Evolutionary conservation across 2,888 invertebrate species (phyloP).

Genomic region (Tenthredo scrophulariae): DNA sequence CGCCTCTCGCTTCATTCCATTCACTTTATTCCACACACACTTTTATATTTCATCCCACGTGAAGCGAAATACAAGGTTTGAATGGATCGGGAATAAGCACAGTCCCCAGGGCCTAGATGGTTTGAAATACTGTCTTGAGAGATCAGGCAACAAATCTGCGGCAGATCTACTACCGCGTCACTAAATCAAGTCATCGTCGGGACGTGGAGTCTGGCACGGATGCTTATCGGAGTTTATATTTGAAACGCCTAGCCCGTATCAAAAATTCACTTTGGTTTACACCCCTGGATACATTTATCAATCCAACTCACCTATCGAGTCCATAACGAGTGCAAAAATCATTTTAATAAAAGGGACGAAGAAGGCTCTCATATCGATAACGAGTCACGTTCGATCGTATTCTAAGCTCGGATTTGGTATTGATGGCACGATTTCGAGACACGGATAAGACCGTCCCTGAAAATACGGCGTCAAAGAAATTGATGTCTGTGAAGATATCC

Average conservation of each 20-base stretch:
- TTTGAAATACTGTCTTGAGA: not conserved
- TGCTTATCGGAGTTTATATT: not conserved
- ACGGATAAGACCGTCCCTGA: not conserved
- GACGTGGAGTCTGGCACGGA: not conserved
- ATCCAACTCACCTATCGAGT: not conserved
- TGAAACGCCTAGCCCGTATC: not conserved
- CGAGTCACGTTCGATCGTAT: not conserved
- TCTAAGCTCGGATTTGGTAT: not conserved
- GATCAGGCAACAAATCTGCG: not conserved
- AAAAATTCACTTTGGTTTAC: not conserved
- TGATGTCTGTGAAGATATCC: not conserved
- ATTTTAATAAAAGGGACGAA: not conserved
- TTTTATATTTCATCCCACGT: not conserved
- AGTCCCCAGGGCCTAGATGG: not conserved
- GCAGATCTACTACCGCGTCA: not conserved
- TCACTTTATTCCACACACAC: not conserved
- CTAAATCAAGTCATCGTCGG: conserved; percentile 26
- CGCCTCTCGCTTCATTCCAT: not conserved
- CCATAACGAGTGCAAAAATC: not conserved
- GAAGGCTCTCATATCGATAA: not conserved
- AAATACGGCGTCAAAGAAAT: not conserved
- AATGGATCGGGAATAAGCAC: not conserved
- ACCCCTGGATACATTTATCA: not conserved
- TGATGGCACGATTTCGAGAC: not conserved
- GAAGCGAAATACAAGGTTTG: not conserved